Evolutionary conservation across 2,113 vertebrate species (phyloP), one percentile per base, ranked within the genome.

Genomic region (Spea multiplicata): DNA sequence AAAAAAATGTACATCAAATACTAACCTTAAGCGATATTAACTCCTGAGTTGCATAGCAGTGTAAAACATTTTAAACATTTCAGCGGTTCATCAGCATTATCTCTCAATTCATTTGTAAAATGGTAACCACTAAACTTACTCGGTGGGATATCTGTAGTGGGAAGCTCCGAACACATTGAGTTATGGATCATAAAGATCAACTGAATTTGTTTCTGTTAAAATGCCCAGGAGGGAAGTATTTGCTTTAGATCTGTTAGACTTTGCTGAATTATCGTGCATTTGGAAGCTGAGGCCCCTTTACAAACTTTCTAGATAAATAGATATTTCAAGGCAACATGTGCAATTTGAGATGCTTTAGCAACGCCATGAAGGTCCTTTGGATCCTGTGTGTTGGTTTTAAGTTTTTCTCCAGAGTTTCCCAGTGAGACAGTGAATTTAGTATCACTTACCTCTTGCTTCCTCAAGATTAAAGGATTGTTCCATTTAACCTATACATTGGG

Each of bases 181-280:
- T 30, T 30, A 30, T 30, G 30, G 30, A 30, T 30, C 30, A 30
- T 30, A 30, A 30, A 30, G 30, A 30, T 30, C 30, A 30, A 30
- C 30, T 30, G 30, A 30, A 30, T 30, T 30, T 30, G 30, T 30
- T 30, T 30, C 2, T 30, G 30, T 30, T 30, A 30, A 30, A 66
- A 10, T 66, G 48, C 10, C 73, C 73, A 75, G 73, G 73, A 66
- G 73, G 73, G 73, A 66, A 3, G 3, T 66, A 5, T 50, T 69
- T 50, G 46, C 67, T 69, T 49, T 50, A 49, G 8, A 8, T 45
- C n/a, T 49, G 46, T 47, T n/a, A 69, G 66, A 30, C 9, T 14
- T 65, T 76, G 75, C 44, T 48, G 64, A 81, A 76, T 83, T 82
- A 44, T 55, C 67, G 67, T 64, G 76, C 55, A 74, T 66, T 82